Percentiles rank a stretch among this genome's conserved stretches.
These are phyloP conservation scores for Acrocephalus scirpaceus DNA, from an alignment of 2,797 vertebrate genomes.

Conservation along the genomic window DNA sequence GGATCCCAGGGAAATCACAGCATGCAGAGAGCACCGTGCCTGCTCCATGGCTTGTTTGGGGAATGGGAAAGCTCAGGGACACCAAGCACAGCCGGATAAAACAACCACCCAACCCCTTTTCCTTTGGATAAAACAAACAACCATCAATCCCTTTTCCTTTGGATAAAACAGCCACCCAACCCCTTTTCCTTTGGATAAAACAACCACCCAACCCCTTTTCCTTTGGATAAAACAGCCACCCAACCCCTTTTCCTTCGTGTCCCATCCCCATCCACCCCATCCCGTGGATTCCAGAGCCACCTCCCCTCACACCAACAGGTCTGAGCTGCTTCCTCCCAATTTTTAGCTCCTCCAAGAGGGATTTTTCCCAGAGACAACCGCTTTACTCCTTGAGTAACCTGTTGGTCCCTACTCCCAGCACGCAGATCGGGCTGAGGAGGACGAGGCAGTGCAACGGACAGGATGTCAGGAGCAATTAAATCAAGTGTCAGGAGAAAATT, in stretches of 20 bases:
- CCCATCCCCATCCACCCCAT: not conserved
- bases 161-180: no score
- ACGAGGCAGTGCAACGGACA: not conserved
- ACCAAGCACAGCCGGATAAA: not conserved
- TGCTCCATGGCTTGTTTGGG: rapidly evolving
- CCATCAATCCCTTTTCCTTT: not conserved
- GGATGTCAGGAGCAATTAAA: slow-evolving; percentile 28
- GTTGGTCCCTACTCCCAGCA: not conserved
- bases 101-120: not conserved
- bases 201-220: not conserved
- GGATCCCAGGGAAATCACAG: not conserved
- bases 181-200: not conserved
- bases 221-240: not conserved
- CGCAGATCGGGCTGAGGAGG: not conserved
- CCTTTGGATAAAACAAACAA: not conserved
- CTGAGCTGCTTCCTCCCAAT: not conserved
- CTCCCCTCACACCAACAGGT: rapidly evolving
- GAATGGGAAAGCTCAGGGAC: not conserved
- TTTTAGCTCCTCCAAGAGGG: not conserved
- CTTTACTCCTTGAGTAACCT: not conserved
- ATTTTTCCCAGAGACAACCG: not conserved
- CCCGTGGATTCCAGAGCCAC: rapidly evolving
- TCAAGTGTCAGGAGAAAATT: slow-evolving; percentile 28
- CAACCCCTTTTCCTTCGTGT: not conserved
- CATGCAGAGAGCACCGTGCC: rapidly evolving